Percentiles rank a stretch among this genome's conserved stretches.
Conservation (phyloP, 2,113 vertebrate genomes). For the Catharus bicknelli region DNA sequence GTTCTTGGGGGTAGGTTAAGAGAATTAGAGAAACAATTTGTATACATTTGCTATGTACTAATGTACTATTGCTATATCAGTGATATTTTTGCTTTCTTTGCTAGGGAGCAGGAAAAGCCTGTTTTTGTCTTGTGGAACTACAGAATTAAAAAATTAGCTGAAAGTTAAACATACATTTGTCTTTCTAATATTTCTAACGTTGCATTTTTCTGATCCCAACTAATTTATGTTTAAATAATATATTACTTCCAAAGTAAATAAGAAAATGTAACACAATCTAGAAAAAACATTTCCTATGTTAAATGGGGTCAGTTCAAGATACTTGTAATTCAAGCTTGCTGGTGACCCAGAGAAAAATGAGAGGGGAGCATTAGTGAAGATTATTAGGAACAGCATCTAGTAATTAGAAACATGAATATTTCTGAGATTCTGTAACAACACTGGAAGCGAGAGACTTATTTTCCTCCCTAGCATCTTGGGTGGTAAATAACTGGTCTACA, state of each 20-base stretch:
- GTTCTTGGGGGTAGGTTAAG: neutral
- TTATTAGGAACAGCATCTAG: neutral
- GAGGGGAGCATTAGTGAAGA: neutral
- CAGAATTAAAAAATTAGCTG: constrained; percentile 2
- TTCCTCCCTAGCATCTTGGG: constrained; percentile 1
- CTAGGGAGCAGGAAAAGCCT: neutral
- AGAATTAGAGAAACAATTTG: neutral
- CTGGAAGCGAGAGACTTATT: neutral
- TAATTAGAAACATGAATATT: neutral
- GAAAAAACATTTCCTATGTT: neutral
- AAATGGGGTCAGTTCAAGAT: neutral
- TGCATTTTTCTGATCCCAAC: neutral
- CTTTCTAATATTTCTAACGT: neutral
- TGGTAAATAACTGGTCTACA: constrained; percentile 35
- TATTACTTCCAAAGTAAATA: neutral
- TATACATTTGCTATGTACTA: neutral
- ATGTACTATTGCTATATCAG: neutral
- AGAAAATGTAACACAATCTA: neutral
- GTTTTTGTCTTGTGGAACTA: neutral
- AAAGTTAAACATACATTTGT: neutral
- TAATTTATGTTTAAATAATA: neutral
- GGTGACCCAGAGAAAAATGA: neutral
- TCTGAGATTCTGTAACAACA: neutral
- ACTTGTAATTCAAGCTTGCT: neutral
- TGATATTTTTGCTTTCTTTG: constrained; percentile 1